These are phyloP conservation scores for Spilosoma lubricipeda DNA, from an alignment of 2,888 invertebrate species.

Conservation along the genomic window DNA sequence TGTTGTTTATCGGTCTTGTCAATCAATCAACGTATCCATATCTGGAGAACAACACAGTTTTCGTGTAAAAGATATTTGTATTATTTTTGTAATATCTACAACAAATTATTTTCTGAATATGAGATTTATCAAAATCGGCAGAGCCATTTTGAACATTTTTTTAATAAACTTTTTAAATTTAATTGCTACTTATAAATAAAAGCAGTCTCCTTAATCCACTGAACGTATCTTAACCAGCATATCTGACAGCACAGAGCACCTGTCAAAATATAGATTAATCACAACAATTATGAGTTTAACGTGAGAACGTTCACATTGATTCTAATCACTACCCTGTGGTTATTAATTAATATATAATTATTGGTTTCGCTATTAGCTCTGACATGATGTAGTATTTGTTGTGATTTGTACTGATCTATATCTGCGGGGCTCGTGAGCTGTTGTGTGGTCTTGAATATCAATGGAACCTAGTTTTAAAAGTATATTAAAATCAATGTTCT, in stretches of 20 bases:
- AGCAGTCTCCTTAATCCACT: neutral
- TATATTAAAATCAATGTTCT: neutral
- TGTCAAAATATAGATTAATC: slow-evolving; percentile 79
- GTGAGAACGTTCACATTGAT: slow-evolving; percentile 71
- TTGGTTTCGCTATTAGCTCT: slow-evolving; percentile 33
- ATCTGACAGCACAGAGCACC: slow-evolving; percentile 54
- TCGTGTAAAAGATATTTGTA: no score
- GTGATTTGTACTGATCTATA: slow-evolving; percentile 23
- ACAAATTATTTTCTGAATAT: no score
- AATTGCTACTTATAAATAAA: no score
- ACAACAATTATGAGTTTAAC: slow-evolving; percentile 69
- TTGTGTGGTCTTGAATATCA: slow-evolving; percentile 15
- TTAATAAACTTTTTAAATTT: neutral
- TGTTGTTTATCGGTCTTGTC: no score
- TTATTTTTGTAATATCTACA: no score
- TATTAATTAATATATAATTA: slow-evolving; percentile 65
- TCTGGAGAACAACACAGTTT: no score
- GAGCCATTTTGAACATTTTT: no score
- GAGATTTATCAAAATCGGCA: no score
- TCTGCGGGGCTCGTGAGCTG: neutral
- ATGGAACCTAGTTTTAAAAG: neutral
- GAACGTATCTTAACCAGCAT: slow-evolving; percentile 23
- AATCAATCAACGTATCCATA: no score
- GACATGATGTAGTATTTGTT: slow-evolving; percentile 22
- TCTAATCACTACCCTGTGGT: slow-evolving; percentile 65